Evolutionary conservation across 2,113 vertebrate genomes (phyloP).

Genomic region (Paratilapia polleni): DNA sequence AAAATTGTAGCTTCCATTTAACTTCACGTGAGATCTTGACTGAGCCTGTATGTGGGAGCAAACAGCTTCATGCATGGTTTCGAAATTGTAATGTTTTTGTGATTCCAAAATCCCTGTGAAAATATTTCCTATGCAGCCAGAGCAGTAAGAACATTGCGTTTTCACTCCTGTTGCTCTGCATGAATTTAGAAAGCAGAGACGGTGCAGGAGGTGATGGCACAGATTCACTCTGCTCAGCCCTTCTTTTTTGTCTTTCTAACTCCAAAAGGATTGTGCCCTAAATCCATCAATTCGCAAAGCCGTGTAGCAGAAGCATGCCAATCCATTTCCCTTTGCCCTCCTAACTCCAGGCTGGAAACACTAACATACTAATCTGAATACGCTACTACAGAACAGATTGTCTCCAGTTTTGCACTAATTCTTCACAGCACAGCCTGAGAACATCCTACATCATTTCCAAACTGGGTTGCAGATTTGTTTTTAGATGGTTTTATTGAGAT

Average conservation of each 20-base stretch:
- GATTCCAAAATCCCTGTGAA: conserved; percentile 19
- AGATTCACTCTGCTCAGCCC: conserved; percentile 13
- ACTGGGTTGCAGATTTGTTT: conserved; percentile 23
- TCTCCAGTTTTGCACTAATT: not conserved
- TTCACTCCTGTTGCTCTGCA: conserved; percentile 21
- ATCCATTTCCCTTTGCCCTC: conserved; percentile 36
- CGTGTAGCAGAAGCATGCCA: conserved; percentile 19
- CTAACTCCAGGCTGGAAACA: conserved; percentile 21
- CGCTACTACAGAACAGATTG: conserved; percentile 12
- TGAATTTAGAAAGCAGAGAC: conserved; percentile 17
- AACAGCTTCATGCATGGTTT: conserved; percentile 19
- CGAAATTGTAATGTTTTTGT: conserved; percentile 22
- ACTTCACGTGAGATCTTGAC: conserved; percentile 4
- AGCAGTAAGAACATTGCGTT: not conserved
- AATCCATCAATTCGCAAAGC: conserved; percentile 32
- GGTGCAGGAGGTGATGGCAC: conserved; percentile 3
- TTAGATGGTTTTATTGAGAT: conserved; percentile 9
- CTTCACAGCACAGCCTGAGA: conserved; percentile 27
- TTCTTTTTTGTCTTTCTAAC: conserved; percentile 13
- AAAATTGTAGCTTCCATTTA: conserved; percentile 27
- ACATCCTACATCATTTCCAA: conserved; percentile 27
- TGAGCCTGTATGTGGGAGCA: not conserved
- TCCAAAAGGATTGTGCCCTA: conserved; percentile 18
- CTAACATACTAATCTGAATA: conserved; percentile 15
- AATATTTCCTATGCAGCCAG: not conserved